Evolutionary conservation across 1,140 invertebrate species (phyloP), one percentile per base, ranked within the genome.

Genomic region (Drosophila oshimai): DNA sequence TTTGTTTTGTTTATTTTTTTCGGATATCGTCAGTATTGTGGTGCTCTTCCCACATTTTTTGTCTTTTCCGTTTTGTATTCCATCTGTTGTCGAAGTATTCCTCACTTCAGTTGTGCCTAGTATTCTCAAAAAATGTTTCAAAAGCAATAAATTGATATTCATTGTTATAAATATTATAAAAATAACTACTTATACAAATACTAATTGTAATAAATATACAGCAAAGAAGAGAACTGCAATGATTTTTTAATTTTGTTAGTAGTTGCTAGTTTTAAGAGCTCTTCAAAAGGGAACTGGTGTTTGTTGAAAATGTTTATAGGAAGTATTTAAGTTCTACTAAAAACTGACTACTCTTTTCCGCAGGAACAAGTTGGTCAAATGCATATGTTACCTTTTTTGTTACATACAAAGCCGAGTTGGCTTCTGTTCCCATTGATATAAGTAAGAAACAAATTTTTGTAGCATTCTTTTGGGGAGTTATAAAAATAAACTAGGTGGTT

Each of bases 121-220:
- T 62, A 75, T 73, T 80, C 81, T 75, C 75, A 87, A 58, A 72
- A 58, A 53, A 24, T 10, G 15, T 42, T 80, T 84, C 61, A 26
- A 68, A 86, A 84, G 80, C 80, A 84, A 84, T 84, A 84, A 84
- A 73, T 80, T 80, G 80, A 84, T 84, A 84, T 87, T 84, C 61
- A 55, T 80, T 84, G 81, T 86, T 84, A 79, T 68, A 86, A 71
- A 84, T 67, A 68, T 84, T 75, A 80, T 84, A 79, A 62, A 86
- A 71, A 84, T 67, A 68, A 29, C 15, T 36, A 65, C 44, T 36
- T 70, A 44, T 46, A 55, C 42, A 44, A 64, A n/a, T 50, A 41
- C 12, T 44, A 36, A 45, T 72, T 73, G 33, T 72, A 72, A 72
- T 34, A 64, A 72, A 73, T 47, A 79, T 79, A 65, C 74, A 80